phyloP scores from a whole-genome alignment of 2,888 invertebrate genomes.

The Acanthosoma haemorrhoidale region DNA sequence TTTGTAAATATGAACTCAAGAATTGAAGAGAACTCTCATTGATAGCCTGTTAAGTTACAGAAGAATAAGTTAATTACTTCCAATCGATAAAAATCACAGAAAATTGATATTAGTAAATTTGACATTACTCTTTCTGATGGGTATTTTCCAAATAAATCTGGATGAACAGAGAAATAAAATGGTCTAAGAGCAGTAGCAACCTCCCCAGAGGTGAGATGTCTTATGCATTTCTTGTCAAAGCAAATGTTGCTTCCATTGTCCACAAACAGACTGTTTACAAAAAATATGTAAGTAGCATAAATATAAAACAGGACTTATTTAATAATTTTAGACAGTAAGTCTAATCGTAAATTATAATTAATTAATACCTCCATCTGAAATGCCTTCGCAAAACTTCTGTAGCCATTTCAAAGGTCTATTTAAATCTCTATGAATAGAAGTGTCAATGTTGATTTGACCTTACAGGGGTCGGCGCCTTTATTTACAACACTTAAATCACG shows the following conservation, averaged over 20 bases:
- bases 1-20: conserved; percentile 77
- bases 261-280: conserved; percentile 40
- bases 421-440: conserved; percentile 13
- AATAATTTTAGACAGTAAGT: conserved; percentile 24
- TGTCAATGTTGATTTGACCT: conserved; percentile 26
- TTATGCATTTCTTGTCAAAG: conserved; percentile 31
- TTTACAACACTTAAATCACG: conserved; percentile 10
- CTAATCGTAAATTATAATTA: conserved; percentile 27
- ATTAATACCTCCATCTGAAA: conserved; percentile 31
- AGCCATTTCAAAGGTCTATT: conserved; percentile 30
- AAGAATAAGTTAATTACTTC: background rate
- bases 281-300: conserved; percentile 36
- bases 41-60: conserved; percentile 56
- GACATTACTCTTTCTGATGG: conserved; percentile 73
- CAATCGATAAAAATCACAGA: conserved; percentile 9
- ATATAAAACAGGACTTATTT: background rate
- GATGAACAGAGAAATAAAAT: conserved; percentile 93
- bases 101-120: conserved; percentile 22
- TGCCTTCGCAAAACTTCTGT: conserved; percentile 35
- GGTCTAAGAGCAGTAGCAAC: conserved; percentile 85
- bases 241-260: conserved; percentile 35
- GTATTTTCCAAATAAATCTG: conserved; percentile 88
- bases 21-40: conserved; percentile 88
- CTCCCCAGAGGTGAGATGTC: conserved; percentile 66
- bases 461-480: conserved; percentile 24